Base-by-base conservation (phyloP, 2,113 vertebrate genomes). In the Oceanodroma tethys region DNA sequence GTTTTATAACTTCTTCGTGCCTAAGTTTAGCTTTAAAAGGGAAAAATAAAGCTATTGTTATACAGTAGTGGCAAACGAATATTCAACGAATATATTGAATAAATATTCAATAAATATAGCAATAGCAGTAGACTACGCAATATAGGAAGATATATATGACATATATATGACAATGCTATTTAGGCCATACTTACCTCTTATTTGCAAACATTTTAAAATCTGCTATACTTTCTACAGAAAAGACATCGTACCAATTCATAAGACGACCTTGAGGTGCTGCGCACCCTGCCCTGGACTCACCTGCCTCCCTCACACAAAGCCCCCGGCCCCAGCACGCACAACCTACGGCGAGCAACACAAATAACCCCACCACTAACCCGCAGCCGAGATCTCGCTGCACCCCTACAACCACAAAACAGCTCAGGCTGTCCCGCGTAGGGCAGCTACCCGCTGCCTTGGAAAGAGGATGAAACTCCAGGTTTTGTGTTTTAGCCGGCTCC, bases 251-350 rank as follows among this genome's bases (percentile, higher is more conserved):
- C 26, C 30, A 26, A 6, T 4, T 25, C 18, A 7, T 1, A 47
- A 38, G 15, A 34, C 52, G 15, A 38, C 23, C 9, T 1, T 0
- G 21, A 80, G 67, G 21, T 7, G 38, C 65, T 43, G 25, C 4
- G 3, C 10, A 9, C 38, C 11, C 36, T 48, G 38, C 30, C 26
- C 60, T 13, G 43, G 42, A 2, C 66, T 78, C 73, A 1, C 15
- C n/a, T 22, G 45, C 50, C 50, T 79, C 11, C 42, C 42, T 56
- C 11, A 18, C 3, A 4, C 20, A 40, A 72, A 75, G 58, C 6
- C 30, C 40, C 47, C 2, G 16, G 68, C 81, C 78, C 22, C 0
- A 0, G 40, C 56, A 43, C 27, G 50, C 0, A 0, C 3, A 62
- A 18, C n/a, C 2, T 5, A 13, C 26, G 20, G 32, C 6, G 26